Conservation (phyloP, 1,140 invertebrate genomes). For the Hestina assimilis region DNA sequence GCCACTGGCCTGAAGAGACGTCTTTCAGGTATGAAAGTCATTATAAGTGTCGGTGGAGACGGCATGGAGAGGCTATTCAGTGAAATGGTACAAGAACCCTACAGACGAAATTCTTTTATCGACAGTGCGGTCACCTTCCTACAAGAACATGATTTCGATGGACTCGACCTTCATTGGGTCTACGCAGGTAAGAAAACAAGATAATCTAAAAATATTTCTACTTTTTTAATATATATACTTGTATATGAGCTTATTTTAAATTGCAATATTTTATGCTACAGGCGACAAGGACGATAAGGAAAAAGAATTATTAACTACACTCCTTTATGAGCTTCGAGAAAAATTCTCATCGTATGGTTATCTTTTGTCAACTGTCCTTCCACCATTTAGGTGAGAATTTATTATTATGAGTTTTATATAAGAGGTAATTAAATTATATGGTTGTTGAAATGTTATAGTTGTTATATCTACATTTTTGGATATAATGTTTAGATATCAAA, state of each 20-base stretch:
- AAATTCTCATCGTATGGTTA: conserved; percentile 66
- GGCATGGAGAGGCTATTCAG: conserved; percentile 75
- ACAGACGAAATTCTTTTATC: conserved; percentile 78
- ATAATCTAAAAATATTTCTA: not conserved
- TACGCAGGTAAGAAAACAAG: conserved; percentile 75
- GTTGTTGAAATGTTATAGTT: too few relatives aligned
- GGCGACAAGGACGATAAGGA: conserved; percentile 72
- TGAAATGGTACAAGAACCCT: conserved; percentile 72
- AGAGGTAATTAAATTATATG: too few relatives aligned
- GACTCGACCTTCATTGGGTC: conserved; percentile 81
- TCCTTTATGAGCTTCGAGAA: conserved; percentile 71
- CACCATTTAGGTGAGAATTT: conserved; percentile 57
- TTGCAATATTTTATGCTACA: conserved; percentile 35
- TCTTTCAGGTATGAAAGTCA: conserved; percentile 75
- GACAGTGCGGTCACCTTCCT: conserved; percentile 80
- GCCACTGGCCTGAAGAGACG: conserved; percentile 75
- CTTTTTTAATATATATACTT: not conserved
- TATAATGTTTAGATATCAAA: conserved; percentile 58
- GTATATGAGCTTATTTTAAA: not conserved
- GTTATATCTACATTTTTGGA: too few relatives aligned
- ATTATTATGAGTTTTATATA: conserved; percentile 3
- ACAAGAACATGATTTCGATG: conserved; percentile 80
- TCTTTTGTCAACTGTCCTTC: conserved; percentile 60
- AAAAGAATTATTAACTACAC: conserved; percentile 65
- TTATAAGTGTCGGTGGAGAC: conserved; percentile 79